Conservation (phyloP, 2,113 vertebrate species). For the Bos indicus region DNA sequence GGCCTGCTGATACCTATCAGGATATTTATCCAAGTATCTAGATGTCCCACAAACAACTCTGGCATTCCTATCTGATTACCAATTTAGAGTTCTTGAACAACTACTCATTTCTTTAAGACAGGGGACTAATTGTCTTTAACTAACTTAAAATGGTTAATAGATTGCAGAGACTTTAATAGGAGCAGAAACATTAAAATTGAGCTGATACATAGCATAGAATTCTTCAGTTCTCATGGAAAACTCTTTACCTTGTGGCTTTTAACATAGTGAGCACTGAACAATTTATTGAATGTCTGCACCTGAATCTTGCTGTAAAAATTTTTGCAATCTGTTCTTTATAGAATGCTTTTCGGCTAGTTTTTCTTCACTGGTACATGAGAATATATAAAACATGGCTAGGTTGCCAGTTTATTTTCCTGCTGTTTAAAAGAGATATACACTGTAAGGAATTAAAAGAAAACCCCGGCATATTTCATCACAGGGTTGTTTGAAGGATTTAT, state of each 20-base stretch:
- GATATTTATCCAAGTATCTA: not conserved
- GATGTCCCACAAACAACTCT: not conserved
- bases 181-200: slow-evolving; percentile 8
- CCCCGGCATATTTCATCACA: not conserved
- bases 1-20: not conserved
- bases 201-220: not conserved
- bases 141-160: not conserved
- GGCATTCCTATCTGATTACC: not conserved
- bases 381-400: not conserved
- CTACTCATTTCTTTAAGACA: not conserved
- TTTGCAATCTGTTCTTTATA: not conserved
- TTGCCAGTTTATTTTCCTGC: not conserved
- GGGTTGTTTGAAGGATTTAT: not conserved
- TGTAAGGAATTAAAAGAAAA: not conserved
- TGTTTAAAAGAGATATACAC: not conserved
- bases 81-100: slow-evolving; percentile 12
- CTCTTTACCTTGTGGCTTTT: not conserved
- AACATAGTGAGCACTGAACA: not conserved
- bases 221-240: not conserved
- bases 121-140: not conserved
- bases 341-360: not conserved
- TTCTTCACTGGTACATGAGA: not conserved
- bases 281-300: not conserved
- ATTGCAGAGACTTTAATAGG: not conserved
- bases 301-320: not conserved